Base-by-base conservation (phyloP, 2,888 invertebrate species). In the Sinopyrophorus schimmeli region DNA sequence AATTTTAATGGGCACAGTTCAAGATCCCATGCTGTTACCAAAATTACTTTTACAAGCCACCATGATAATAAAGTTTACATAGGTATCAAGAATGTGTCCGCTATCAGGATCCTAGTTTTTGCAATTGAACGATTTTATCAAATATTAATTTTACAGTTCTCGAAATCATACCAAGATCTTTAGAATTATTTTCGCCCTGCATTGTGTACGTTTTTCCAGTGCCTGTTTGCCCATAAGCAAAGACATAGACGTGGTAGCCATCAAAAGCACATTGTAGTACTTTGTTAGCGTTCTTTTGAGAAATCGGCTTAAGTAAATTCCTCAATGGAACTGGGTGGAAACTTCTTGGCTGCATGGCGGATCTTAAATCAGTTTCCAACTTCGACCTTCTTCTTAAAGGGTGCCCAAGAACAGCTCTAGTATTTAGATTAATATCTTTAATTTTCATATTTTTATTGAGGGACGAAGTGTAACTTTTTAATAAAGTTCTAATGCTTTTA, bases 161-260 rank as follows among this genome's bases (percentile, higher is more conserved):
- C 0, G 92, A 91, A 60, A 93, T 92, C 71, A 93, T 89, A 5
- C 93, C 92, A 65, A 81, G 31, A 62, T 54, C 17, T 17, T 46
- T 35, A 2, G 41, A 32, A n/a, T 43, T 17, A 10, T 42, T 7
- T 12, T 47, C 58, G 17, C 92, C 92, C 76, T 91, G 91, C 92
- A 93, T 92, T 0, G 92, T 92, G 64, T 84, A 89, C 0, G 92
- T 92, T 74, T 92, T 92, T 0, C 92, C 92, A 39, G 91, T 90
- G 6, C 92, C 91, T 1, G 92, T 92, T 75, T 92, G 92, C 0
- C 92, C 92, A 69, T 93, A 93, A 5, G 92, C 92, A 76, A 92
- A 92, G 28, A 93, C 87, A 70, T 92, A 93, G 3, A 92, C 88
- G 74, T 93, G 89, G 68, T 90, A 93, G 0, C 90, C 90, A 75